A percentile compares a stretch with the other conserved stretches of the same genome.
These are phyloP conservation scores for Ctenochaetus hawaiiensis DNA, from an alignment of 2,797 vertebrate species.

Conservation along the genomic window DNA sequence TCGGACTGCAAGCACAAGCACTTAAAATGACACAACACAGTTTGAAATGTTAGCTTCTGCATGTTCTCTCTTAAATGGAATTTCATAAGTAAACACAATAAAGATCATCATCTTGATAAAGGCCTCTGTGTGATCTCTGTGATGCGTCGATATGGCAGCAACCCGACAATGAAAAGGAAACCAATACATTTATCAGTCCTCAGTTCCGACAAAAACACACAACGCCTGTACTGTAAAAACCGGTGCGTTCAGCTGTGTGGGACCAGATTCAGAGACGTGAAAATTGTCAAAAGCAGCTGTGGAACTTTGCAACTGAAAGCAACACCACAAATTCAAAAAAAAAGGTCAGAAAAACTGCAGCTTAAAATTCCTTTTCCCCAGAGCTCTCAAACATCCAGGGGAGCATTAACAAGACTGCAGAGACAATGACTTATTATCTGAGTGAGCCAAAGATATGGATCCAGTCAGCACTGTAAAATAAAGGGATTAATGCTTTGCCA, in stretches of 20 bases:
- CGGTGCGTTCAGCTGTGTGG: neutral
- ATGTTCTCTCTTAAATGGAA: neutral
- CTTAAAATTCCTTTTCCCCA: neutral
- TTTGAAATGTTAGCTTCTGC: neutral
- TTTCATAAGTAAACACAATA: too few relatives aligned
- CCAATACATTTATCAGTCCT: neutral
- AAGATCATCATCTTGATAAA: neutral
- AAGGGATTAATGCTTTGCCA: constrained; percentile 2
- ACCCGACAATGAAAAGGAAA: neutral
- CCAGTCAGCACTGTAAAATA: constrained; percentile 6
- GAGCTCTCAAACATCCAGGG: neutral
- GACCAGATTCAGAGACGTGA: too few relatives aligned
- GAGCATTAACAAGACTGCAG: neutral
- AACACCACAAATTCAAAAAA: neutral
- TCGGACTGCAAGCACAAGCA: neutral
- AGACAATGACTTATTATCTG: neutral
- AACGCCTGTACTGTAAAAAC: neutral
- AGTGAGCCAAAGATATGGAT: constrained; percentile 17
- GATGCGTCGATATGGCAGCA: too few relatives aligned
- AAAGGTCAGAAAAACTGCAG: constrained; percentile 3
- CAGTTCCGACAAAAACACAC: neutral
- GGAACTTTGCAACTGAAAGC: neutral
- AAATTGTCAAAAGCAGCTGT: neutral
- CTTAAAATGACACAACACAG: neutral
- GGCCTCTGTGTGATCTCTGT: neutral